Percentiles rank a stretch among this genome's conserved stretches.
These are phyloP conservation scores for Villa cingulata DNA, from an alignment of 2,888 invertebrate genomes.

Conservation along the genomic window DNA sequence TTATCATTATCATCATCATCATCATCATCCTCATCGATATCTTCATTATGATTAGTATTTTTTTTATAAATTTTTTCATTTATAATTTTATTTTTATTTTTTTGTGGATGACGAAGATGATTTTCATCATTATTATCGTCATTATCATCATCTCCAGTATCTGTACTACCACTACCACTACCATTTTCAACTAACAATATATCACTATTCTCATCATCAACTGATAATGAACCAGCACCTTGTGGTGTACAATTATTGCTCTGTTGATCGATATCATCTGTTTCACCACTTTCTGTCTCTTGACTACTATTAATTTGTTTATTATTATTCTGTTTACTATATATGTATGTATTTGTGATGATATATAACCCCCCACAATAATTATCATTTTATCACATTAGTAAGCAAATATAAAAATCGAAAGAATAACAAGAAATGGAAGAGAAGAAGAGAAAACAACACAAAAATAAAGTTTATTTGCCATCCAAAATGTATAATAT, in stretches of 20 bases:
- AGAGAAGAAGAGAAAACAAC: too few relatives aligned
- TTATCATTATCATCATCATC: slow-evolving; percentile 28
- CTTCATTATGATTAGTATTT: not conserved
- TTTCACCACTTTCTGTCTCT: slow-evolving; percentile 21
- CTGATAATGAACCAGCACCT: slow-evolving; percentile 26
- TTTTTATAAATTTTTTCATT: too few relatives aligned
- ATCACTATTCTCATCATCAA: slow-evolving; percentile 35
- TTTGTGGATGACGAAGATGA: too few relatives aligned
- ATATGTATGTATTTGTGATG: too few relatives aligned
- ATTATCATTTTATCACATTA: too few relatives aligned
- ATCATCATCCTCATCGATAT: slow-evolving; percentile 21
- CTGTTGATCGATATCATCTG: slow-evolving; percentile 16
- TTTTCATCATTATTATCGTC: slow-evolving; percentile 20
- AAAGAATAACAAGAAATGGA: too few relatives aligned
- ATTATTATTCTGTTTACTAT: slow-evolving; percentile 19
- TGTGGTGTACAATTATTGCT: slow-evolving; percentile 1
- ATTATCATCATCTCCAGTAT: slow-evolving; percentile 19
- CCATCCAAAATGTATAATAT: too few relatives aligned
- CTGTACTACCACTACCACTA: slow-evolving; percentile 29
- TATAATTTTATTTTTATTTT: too few relatives aligned
- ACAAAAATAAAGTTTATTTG: too few relatives aligned
- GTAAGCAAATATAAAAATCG: too few relatives aligned
- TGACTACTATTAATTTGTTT: slow-evolving; percentile 26
- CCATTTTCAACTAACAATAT: slow-evolving; percentile 17
- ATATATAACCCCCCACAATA: too few relatives aligned